These are phyloP conservation scores for Ammospiza caudacuta DNA, from an alignment of 2,113 vertebrate genomes.

Conservation along the genomic window DNA sequence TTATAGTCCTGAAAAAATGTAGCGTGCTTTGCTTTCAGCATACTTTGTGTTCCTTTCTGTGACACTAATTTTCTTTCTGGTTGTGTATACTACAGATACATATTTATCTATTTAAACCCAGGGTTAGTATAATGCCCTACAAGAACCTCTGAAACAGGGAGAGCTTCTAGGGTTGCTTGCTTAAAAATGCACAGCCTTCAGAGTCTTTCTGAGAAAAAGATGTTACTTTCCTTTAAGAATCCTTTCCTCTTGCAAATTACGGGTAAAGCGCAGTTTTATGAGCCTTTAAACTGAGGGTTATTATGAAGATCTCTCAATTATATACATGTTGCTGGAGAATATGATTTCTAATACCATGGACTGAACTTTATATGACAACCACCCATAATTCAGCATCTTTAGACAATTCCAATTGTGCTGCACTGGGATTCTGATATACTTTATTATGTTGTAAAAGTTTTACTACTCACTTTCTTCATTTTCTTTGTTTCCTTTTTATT, in stretches of 20 bases:
- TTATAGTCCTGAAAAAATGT: not conserved
- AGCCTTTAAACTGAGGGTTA: slow-evolving; percentile 61
- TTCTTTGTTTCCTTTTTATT: slow-evolving; percentile 69
- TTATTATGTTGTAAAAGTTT: slow-evolving; percentile 68
- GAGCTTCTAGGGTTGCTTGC: not conserved
- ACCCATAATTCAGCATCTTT: slow-evolving; percentile 65
- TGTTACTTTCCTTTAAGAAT: slow-evolving; percentile 30
- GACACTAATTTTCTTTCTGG: not conserved
- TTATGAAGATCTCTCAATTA: slow-evolving; percentile 60
- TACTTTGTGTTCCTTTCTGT: not conserved
- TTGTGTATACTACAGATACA: not conserved
- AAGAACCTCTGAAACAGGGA: not conserved
- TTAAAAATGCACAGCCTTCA: not conserved
- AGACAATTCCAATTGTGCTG: slow-evolving; percentile 54
- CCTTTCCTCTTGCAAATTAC: slow-evolving; percentile 30
- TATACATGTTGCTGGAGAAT: slow-evolving; percentile 52
- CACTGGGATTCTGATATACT: slow-evolving; percentile 55
- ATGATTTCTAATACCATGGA: slow-evolving; percentile 48
- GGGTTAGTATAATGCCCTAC: not conserved
- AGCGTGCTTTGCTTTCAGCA: not conserved
- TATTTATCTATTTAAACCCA: not conserved
- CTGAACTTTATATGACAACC: slow-evolving; percentile 63
- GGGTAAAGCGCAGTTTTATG: slow-evolving; percentile 45
- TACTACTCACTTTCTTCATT: slow-evolving; percentile 64
- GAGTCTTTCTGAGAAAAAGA: slow-evolving; percentile 27